A percentile compares a stretch with the other conserved stretches of the same genome.
Evolutionary conservation across 1,140 invertebrate genomes (phyloP).

Genomic region (Cardiocondyla obscurior): DNA sequence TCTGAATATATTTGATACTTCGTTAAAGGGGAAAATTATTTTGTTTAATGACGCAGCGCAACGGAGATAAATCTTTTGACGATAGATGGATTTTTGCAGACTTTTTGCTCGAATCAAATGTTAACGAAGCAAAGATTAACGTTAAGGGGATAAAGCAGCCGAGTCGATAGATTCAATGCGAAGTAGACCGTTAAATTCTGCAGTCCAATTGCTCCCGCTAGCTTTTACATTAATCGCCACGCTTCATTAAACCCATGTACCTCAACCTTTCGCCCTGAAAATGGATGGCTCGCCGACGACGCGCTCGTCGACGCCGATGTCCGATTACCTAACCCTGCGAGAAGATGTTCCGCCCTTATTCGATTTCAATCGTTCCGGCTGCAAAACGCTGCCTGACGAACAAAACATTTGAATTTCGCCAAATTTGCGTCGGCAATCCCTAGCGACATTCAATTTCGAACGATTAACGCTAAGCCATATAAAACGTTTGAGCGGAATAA

Average conservation of each 20-base stretch:
- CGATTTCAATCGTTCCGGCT: not conserved
- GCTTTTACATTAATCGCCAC: conserved; percentile 45
- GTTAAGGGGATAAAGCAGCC: conserved; percentile 24
- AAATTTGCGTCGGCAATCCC: not conserved
- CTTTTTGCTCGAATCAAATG: conserved; percentile 6
- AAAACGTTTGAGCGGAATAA: conserved; percentile 25
- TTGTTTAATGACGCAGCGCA: conserved; percentile 20
- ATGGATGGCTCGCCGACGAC: conserved; percentile 20
- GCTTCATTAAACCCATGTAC: conserved; percentile 49
- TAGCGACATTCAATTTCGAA: not conserved
- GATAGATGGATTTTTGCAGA: conserved; percentile 1
- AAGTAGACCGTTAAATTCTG: conserved; percentile 56
- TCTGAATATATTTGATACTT: not conserved
- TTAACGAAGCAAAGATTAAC: conserved; percentile 51
- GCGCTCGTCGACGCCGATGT: conserved; percentile 19
- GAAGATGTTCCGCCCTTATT: conserved; percentile 20
- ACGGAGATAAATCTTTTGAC: not conserved
- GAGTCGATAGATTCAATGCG: conserved; percentile 44
- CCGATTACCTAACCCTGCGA: conserved; percentile 14
- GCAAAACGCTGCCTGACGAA: not conserved
- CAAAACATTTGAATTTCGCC: not conserved
- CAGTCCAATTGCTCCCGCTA: conserved; percentile 18
- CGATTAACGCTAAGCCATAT: conserved; percentile 3
- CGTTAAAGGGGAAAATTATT: not conserved
- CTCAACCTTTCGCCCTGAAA: not conserved